Evolutionary conservation across 2,797 vertebrate genomes (phyloP), one percentile per base, ranked within the genome.

Genomic region (Cryptoprocta ferox): DNA sequence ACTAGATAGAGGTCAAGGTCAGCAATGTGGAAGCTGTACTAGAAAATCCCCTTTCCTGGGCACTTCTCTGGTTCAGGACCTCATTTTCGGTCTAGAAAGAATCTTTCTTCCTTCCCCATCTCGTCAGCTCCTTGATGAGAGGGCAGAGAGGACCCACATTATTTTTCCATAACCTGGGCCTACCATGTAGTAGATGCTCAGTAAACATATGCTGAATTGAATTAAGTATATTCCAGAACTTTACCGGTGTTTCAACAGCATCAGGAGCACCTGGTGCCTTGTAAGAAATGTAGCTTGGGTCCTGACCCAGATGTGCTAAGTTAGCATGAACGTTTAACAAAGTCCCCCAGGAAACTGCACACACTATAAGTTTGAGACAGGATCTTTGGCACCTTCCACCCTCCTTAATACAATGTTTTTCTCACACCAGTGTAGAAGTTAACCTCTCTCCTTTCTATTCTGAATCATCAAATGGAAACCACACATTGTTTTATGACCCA

Each of bases 401-500:
- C 78, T 81, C 59, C 37, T 28, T 35, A 28, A 93, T 4, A 59
- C 9, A 35, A 8, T 66, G 21, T 35, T 63, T 50, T 81, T 42
- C 78, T 79, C 85, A 89, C 30, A 70, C 35, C 24, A 61, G 56
- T 32, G 8, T 32, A 91, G 37, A 75, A 82, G 32, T 45, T 13
- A 93, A 86, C 59, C 70, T 71, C 80, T 66, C 53, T 66, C 28
- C 0, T 90, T 95, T 84, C 63, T 79, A 70, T 86, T 93, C 79
- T 66, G 59, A 93, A 59, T 87, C 70, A 94, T 32, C 93, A 73
- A 56, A 78, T 63, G 66, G 82, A 96, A 93, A 91, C n/a, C 37
- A 91, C 79, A 68, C 30, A 61, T 71, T 85, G 35, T 42, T 79
- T 94, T 48, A 85, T 61, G 59, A 83, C 73, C 73, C 12, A 16